These are phyloP conservation scores for Frieseomelitta varia DNA, from an alignment of 1,140 invertebrate genomes.

Conservation along the genomic window DNA sequence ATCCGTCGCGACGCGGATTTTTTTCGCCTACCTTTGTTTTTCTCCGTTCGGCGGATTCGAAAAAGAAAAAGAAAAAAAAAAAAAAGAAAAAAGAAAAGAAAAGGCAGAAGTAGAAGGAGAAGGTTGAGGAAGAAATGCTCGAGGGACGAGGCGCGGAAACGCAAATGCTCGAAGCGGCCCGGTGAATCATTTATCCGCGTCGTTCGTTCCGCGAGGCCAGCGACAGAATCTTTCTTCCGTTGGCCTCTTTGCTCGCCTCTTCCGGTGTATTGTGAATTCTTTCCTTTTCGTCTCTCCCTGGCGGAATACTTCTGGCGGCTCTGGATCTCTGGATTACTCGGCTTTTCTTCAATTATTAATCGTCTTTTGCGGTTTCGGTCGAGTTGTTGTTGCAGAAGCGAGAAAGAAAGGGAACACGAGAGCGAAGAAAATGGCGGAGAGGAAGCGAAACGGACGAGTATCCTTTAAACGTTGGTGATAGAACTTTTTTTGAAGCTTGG, in stretches of 20 bases:
- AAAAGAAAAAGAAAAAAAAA: background rate
- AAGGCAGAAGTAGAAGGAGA: background rate
- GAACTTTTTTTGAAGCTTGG: background rate
- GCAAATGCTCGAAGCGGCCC: conserved; percentile 12
- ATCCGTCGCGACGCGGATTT: background rate
- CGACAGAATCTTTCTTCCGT: conserved; percentile 18
- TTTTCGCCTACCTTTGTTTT: no score
- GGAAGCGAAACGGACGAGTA: background rate
- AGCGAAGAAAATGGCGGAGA: background rate
- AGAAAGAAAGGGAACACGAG: no score
- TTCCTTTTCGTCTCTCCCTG: background rate
- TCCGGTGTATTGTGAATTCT: conserved; percentile 1
- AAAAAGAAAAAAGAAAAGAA: background rate
- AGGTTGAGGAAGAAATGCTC: conserved; percentile 1
- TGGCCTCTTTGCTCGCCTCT: conserved; percentile 4
- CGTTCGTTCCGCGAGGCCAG: conserved; percentile 12
- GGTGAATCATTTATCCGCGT: conserved; percentile 47
- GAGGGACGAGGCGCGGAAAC: conserved; percentile 30
- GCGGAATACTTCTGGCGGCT: no score
- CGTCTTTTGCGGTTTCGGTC: background rate
- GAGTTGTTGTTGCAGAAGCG: background rate
- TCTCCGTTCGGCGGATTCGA: background rate
- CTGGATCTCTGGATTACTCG: background rate
- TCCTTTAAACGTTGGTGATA: background rate
- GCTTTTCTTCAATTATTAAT: conserved; percentile 3